phyloP scores from a whole-genome alignment of 2,113 vertebrate genomes.

The Oncorhynchus mykiss region DNA sequence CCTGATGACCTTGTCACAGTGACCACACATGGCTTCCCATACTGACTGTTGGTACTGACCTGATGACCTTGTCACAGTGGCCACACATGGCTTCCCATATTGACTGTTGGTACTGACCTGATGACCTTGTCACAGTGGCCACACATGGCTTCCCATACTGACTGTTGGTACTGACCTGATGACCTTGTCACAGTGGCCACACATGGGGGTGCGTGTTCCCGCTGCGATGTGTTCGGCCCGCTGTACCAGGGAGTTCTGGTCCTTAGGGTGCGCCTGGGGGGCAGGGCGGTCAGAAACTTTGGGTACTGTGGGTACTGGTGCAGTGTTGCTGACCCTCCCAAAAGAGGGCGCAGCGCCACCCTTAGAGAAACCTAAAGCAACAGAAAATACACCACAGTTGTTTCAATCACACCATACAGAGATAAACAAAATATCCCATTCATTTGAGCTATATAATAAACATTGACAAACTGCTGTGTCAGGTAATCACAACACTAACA shows the following conservation, averaged over 20 bases:
- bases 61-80: conserved; percentile 89
- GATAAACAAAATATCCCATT: background rate
- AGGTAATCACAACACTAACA: background rate
- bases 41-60: conserved; percentile 66
- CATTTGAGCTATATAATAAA: background rate
- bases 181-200: conserved; percentile 86
- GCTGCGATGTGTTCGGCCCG: conserved; percentile 93
- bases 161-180: conserved; percentile 79
- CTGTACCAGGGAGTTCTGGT: conserved; percentile 88
- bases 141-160: no score
- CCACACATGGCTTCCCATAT: conserved; percentile 79
- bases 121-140: no score
- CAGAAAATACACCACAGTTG: conserved; percentile 7
- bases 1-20: no score
- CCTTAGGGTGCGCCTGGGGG: conserved; percentile 72
- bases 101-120: no score
- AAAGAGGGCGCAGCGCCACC: conserved; percentile 66
- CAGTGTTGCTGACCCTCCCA: conserved; percentile 73
- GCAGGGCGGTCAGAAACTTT: conserved; percentile 59
- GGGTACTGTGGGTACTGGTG: conserved; percentile 8
- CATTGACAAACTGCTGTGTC: background rate
- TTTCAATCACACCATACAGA: no score
- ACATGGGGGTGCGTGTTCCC: conserved; percentile 94
- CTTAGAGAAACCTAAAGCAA: conserved; percentile 60
- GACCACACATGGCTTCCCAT: no score